Conservation (phyloP, 2,113 vertebrate species). For the Notiomystis cincta region DNA sequence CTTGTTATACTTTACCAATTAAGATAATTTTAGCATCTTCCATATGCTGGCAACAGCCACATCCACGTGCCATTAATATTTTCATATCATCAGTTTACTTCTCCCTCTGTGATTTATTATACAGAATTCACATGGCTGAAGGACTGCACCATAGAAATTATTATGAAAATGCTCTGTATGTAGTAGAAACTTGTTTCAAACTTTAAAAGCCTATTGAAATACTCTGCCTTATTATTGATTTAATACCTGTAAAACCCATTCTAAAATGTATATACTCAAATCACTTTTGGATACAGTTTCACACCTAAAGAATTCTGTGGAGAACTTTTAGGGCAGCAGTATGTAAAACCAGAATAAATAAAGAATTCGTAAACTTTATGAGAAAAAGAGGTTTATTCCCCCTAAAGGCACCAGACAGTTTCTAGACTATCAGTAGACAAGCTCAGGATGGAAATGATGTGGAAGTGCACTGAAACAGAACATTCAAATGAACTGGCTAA, state of each 20-base stretch:
- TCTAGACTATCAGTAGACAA: neutral
- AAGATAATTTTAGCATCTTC: neutral
- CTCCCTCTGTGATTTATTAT: neutral
- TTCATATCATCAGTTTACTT: neutral
- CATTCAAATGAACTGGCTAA: neutral
- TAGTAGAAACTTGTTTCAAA: neutral
- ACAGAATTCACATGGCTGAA: neutral
- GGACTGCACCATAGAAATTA: neutral
- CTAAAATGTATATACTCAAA: neutral
- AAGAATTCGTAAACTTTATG: neutral
- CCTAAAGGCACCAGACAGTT: neutral
- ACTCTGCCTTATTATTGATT: neutral
- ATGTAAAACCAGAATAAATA: neutral
- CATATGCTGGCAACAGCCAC: neutral
- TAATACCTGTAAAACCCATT: neutral
- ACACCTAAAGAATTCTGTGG: neutral
- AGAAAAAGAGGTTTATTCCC: neutral
- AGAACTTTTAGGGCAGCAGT: neutral
- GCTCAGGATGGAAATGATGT: neutral
- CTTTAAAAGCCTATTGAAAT: neutral
- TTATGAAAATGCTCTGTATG: neutral
- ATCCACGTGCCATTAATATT: neutral
- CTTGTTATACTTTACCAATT: neutral
- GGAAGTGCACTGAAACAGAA: neutral
- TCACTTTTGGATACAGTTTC: neutral